These are phyloP conservation scores for Planococcus citri DNA, from an alignment of 1,140 invertebrate species.

Conservation along the genomic window DNA sequence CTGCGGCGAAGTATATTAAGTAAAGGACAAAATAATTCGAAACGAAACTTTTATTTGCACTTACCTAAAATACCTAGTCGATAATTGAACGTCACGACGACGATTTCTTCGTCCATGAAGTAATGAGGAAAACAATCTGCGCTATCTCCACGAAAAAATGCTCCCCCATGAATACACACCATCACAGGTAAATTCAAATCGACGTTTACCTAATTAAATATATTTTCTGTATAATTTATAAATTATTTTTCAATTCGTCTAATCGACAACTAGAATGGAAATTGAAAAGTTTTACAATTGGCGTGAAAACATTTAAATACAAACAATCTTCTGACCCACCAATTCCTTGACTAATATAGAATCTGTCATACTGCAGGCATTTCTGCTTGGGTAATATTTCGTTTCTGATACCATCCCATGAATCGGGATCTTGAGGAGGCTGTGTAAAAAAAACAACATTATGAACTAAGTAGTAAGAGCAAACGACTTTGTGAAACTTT, in stretches of 20 bases:
- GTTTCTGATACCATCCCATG: constrained; percentile 22
- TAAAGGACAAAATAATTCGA: neutral
- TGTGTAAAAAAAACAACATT: too few relatives aligned
- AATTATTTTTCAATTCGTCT: too few relatives aligned
- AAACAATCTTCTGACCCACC: constrained; percentile 26
- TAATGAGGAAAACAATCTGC: constrained; percentile 46
- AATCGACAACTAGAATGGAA: too few relatives aligned
- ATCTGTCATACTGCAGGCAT: constrained; percentile 22
- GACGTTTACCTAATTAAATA: too few relatives aligned
- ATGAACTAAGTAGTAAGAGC: too few relatives aligned
- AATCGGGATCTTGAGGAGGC: constrained; percentile 20
- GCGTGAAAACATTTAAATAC: constrained; percentile 25
- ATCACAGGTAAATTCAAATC: constrained; percentile 43
- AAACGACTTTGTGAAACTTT: too few relatives aligned
- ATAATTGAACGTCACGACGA: constrained; percentile 69
- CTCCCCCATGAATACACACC: constrained; percentile 51
- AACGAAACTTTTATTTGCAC: neutral
- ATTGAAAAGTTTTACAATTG: neutral
- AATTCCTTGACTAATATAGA: neutral
- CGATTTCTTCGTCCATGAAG: constrained; percentile 55
- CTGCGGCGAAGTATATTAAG: neutral
- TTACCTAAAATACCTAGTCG: constrained; percentile 49
- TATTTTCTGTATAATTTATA: too few relatives aligned
- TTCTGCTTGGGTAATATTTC: constrained; percentile 17
- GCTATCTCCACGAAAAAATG: constrained; percentile 42